phyloP scores from a whole-genome alignment of 2,113 vertebrate genomes.

The Lagopus leucura region DNA sequence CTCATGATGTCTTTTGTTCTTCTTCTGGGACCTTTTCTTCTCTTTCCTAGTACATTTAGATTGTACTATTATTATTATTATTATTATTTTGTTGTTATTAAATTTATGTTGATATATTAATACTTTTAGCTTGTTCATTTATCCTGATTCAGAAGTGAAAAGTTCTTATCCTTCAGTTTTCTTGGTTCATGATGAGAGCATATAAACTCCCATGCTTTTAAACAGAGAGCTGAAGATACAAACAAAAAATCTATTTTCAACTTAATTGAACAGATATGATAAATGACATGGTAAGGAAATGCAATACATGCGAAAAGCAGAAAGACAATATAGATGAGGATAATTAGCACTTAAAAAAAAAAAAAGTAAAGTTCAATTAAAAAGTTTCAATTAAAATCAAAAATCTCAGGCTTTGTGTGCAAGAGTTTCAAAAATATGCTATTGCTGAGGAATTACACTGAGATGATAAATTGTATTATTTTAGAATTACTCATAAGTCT shows the following conservation, averaged over 20 bases:
- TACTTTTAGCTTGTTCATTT: background rate
- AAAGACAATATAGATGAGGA: background rate
- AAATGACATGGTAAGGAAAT: background rate
- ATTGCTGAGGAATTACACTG: background rate
- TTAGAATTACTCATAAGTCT: background rate
- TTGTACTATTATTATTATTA: background rate
- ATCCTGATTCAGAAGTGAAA: background rate
- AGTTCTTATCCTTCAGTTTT: background rate
- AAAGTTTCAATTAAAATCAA: background rate
- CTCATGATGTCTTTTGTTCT: background rate
- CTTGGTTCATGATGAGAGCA: background rate
- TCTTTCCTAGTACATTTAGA: background rate
- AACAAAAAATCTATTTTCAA: background rate
- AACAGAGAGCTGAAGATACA: background rate
- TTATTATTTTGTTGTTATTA: background rate
- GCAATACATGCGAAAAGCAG: background rate
- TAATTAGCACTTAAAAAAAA: background rate
- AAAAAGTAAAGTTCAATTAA: background rate
- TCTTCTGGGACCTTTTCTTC: background rate
- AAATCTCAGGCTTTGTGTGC: accelerated
- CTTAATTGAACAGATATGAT: background rate
- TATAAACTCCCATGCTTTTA: background rate
- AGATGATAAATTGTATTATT: background rate
- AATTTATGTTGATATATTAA: background rate
- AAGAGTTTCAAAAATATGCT: background rate